Evolutionary conservation across 2,888 invertebrate genomes (phyloP), one percentile per base, ranked within the genome.

Genomic region (Luffia ferchaultella): DNA sequence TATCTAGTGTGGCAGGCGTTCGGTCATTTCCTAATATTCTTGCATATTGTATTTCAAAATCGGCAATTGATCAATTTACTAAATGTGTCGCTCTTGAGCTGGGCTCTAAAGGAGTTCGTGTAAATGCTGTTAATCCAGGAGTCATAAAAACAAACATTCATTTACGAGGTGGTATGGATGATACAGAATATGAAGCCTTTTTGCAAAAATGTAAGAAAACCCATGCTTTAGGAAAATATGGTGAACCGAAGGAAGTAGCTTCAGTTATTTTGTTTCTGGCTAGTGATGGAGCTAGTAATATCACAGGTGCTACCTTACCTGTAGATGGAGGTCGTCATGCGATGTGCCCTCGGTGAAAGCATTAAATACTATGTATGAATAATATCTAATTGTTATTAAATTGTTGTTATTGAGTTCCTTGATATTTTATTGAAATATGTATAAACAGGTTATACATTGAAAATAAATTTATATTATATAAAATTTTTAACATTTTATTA

Each of bases 11-110:
- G 0, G 92, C 91, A 61, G 98, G 97, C 7, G 67, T 95, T 20
- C 85, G 96, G 67, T 88, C 97, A 54, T 97, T 97, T 64, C 90
- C 96, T 0, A 92, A 92, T 49, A 90, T 96, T n/a, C 73, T 97
- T 50, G 91, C 96, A 0, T 98, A 98, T 70, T 91, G 90, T 62
- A 91, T 98, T 86, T 95, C 96, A 3, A 98, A 98, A 83, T 86
- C 95, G 43, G 96, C 96, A 2, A 72, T 98, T 5, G 98, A 98
- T 78, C 97, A 98, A 67, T 90, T 98, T 58, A 98, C 98, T 0
- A 87, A 92, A 65, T 96, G 96, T 68, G 86, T 90, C 2, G 96
- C 98, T 5, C 73, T 98, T 18, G 97, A 95, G 63, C 74, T 95
- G 51, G 94, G 89, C 18, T 62, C 86, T 0, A 92, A 92, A 67